phyloP scores from a whole-genome alignment of 2,113 vertebrate species.

The Tetraodon nigroviridis region DNA sequence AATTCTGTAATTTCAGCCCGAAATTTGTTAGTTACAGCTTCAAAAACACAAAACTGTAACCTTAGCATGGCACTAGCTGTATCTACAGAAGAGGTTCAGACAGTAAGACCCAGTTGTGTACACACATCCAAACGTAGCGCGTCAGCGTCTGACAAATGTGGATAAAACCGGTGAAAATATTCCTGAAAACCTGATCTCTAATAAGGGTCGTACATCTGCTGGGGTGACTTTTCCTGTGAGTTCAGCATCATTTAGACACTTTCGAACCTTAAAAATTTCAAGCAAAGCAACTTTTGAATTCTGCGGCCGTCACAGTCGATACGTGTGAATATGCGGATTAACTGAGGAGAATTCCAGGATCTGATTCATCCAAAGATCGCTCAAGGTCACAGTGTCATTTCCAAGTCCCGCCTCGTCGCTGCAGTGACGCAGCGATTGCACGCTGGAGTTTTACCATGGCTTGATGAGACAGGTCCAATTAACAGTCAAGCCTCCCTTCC shows the following conservation, averaged over 20 bases:
- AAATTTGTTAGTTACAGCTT: constrained; percentile 55
- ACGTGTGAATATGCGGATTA: constrained; percentile 1
- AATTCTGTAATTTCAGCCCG: constrained; percentile 55
- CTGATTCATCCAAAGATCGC: constrained; percentile 1
- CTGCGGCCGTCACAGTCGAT: constrained; percentile 9
- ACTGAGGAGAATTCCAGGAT: neutral
- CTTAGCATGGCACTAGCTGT: constrained; percentile 44
- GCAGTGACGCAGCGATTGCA: fast-evolving
- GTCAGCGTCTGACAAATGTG: constrained; percentile 60
- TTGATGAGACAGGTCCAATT: constrained; percentile 12
- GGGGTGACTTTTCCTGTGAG: neutral
- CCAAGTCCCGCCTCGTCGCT: no score
- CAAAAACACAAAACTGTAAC: constrained; percentile 57
- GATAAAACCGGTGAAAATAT: constrained; percentile 29
- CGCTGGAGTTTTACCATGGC: neutral
- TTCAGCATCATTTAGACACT: neutral
- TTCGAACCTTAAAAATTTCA: constrained; percentile 9
- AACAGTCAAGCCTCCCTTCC: constrained; percentile 41
- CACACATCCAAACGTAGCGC: constrained; percentile 62
- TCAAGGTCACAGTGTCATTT: constrained; percentile 4
- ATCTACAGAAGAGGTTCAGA: constrained; percentile 38
- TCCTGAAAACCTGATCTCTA: constrained; percentile 6
- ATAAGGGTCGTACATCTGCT: constrained; percentile 9
- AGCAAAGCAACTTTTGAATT: constrained; percentile 16
- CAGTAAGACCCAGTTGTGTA: constrained; percentile 28